Percentiles rank a stretch among this genome's conserved stretches.
Evolutionary conservation across 1,140 invertebrate genomes (phyloP).

Genomic region (Drosophila nasuta): DNA sequence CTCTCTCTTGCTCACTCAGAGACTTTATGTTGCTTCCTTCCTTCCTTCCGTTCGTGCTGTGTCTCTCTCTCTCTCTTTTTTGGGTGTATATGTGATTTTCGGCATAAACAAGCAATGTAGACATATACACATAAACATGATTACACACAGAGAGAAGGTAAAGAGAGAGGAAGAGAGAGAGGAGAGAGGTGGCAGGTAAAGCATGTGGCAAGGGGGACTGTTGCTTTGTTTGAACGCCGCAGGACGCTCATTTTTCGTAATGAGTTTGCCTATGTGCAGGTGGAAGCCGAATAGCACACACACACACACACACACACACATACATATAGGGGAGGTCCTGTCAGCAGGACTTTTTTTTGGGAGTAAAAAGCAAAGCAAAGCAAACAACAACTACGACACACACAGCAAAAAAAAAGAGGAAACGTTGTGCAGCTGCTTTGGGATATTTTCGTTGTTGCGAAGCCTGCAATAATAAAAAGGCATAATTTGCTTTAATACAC

Average conservation of each 20-base stretch:
- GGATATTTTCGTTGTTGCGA: conserved; percentile 46
- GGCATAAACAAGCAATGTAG: conserved; percentile 72
- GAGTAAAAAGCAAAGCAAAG: conserved; percentile 23
- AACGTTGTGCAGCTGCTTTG: conserved; percentile 35
- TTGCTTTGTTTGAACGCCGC: conserved; percentile 80
- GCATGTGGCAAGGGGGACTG: conserved; percentile 46
- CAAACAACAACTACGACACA: conserved; percentile 25
- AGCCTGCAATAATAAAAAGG: conserved; percentile 56
- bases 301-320: conserved; percentile 14
- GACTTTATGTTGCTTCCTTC: not conserved
- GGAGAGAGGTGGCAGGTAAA: not conserved
- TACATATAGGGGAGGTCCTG: conserved; percentile 7
- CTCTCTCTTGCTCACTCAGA: not conserved
- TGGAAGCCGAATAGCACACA: too few species aligned
- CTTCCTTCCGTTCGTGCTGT: not conserved
- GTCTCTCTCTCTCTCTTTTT: not conserved
- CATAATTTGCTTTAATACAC: conserved; percentile 68
- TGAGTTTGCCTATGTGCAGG: conserved; percentile 71
- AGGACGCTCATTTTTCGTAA: conserved; percentile 82
- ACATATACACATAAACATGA: conserved; percentile 46
- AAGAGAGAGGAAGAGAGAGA: not conserved
- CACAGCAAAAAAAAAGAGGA: conserved; percentile 3
- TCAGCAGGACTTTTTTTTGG: not conserved
- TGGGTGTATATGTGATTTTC: conserved; percentile 63
- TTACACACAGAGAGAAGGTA: not conserved